phyloP scores from a whole-genome alignment of 1,140 invertebrate genomes.

The Bombus impatiens region DNA sequence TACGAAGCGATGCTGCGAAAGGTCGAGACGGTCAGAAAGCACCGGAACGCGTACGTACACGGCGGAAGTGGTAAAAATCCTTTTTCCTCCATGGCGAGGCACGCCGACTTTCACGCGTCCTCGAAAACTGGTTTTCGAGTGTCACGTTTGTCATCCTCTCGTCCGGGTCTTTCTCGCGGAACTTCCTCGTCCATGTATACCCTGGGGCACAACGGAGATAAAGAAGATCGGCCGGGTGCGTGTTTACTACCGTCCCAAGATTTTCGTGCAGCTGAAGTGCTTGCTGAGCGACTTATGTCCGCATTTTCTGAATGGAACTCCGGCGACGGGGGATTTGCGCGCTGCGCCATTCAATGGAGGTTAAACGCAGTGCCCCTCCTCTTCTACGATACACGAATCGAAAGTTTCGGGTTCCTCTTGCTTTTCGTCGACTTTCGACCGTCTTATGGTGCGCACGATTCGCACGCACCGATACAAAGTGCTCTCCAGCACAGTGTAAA shows the following conservation, averaged over 20 bases:
- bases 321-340: slow-evolving; percentile 50
- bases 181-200: slow-evolving; percentile 5
- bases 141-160: slow-evolving; percentile 59
- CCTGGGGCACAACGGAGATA: slow-evolving; percentile 15
- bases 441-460: too few species aligned
- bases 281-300: slow-evolving; percentile 50
- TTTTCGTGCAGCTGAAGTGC: slow-evolving; percentile 59
- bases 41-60: not conserved
- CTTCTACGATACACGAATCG: slow-evolving; percentile 47
- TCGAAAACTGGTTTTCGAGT: slow-evolving; percentile 49
- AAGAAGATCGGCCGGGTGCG: slow-evolving; percentile 35
- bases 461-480: slow-evolving; percentile 42
- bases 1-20: slow-evolving; percentile 1
- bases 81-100: slow-evolving; percentile 20
- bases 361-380: slow-evolving; percentile 32
- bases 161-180: slow-evolving; percentile 38
- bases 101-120: slow-evolving; percentile 24
- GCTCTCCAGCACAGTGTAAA: slow-evolving; percentile 61
- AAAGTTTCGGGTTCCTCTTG: slow-evolving; percentile 8
- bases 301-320: slow-evolving; percentile 57
- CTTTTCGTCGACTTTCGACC: slow-evolving; percentile 14
- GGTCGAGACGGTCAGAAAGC: not conserved
- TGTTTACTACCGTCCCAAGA: slow-evolving; percentile 59
- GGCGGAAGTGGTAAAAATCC: slow-evolving; percentile 16
- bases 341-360: slow-evolving; percentile 55